Evolutionary conservation across 2,888 invertebrate genomes (phyloP).

Genomic region (Nomada flava): DNA sequence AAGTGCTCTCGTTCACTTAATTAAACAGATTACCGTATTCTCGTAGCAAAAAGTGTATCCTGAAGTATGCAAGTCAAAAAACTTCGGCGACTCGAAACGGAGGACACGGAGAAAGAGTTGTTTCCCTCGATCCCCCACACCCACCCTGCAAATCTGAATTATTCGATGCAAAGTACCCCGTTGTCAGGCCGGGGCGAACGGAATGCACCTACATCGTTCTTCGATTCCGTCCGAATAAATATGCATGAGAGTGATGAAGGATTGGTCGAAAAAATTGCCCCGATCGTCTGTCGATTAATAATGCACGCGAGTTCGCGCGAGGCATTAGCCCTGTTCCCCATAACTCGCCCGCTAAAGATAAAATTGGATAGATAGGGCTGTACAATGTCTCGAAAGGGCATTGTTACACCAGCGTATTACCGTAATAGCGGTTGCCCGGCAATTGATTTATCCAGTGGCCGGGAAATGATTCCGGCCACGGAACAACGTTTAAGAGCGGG

Average conservation of each 20-base stretch:
- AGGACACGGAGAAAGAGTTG: not conserved
- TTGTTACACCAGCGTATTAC: slow-evolving; percentile 50
- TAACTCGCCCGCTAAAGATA: slow-evolving; percentile 46
- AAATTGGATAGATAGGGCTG: slow-evolving; percentile 48
- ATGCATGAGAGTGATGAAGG: slow-evolving; percentile 19
- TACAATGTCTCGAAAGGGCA: slow-evolving; percentile 42
- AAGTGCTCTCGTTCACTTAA: too few species aligned
- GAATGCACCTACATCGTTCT: slow-evolving; percentile 1
- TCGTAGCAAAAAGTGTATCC: too few species aligned
- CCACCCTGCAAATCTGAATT: not conserved
- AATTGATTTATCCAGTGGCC: slow-evolving; percentile 53
- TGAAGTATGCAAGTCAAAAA: not conserved
- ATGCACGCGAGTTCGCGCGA: slow-evolving; percentile 29
- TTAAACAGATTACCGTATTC: too few species aligned
- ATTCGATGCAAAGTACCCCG: not conserved
- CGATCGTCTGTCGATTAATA: slow-evolving; percentile 37
- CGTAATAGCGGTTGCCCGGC: slow-evolving; percentile 40
- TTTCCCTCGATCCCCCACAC: not conserved
- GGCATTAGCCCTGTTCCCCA: not conserved
- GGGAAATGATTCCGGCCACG: slow-evolving; percentile 34
- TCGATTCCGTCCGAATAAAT: slow-evolving; percentile 21
- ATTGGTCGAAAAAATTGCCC: slow-evolving; percentile 5
- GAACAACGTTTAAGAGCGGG: slow-evolving; percentile 5
- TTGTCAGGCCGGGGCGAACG: not conserved
- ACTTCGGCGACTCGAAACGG: not conserved